Conservation (phyloP, 2,888 invertebrate genomes). For the Oligia latruncula region DNA sequence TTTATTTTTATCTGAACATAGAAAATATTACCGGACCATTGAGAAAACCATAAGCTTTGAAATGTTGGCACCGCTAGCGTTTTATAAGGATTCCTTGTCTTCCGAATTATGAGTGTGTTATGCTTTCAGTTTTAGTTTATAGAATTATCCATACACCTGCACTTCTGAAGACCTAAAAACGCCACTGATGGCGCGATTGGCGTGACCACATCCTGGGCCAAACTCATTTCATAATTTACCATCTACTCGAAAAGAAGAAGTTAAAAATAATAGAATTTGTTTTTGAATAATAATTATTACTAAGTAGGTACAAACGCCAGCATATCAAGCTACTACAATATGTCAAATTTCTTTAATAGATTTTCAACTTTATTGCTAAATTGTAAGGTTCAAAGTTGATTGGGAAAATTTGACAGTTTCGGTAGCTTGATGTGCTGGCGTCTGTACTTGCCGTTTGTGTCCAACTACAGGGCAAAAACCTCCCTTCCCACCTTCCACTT, state of each 20-base stretch:
- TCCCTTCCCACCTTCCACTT: not conserved
- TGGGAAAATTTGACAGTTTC: too few relatives aligned
- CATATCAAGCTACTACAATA: too few relatives aligned
- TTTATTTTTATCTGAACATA: constrained; percentile 10
- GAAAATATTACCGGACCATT: constrained; percentile 23
- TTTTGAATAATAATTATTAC: not conserved
- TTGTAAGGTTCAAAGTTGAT: too few relatives aligned
- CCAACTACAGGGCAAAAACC: not conserved
- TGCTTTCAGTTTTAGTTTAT: not conserved
- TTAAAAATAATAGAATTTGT: not conserved
- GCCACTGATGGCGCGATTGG: not conserved
- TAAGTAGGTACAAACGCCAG: too few relatives aligned
- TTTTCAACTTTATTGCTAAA: too few relatives aligned
- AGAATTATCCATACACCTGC: not conserved
- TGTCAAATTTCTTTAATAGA: too few relatives aligned
- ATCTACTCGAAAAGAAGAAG: not conserved
- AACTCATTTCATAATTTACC: not conserved
- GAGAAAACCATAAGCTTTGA: constrained; percentile 29
- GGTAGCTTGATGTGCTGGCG: too few relatives aligned
- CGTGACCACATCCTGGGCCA: not conserved
- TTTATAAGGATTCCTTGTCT: constrained; percentile 18
- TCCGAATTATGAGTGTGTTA: constrained; percentile 7
- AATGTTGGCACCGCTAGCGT: constrained; percentile 28
- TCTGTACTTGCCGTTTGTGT: not conserved
- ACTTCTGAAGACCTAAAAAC: not conserved